Conservation (phyloP, 2,113 vertebrate species). For the Neolamprologus falcicula region DNA sequence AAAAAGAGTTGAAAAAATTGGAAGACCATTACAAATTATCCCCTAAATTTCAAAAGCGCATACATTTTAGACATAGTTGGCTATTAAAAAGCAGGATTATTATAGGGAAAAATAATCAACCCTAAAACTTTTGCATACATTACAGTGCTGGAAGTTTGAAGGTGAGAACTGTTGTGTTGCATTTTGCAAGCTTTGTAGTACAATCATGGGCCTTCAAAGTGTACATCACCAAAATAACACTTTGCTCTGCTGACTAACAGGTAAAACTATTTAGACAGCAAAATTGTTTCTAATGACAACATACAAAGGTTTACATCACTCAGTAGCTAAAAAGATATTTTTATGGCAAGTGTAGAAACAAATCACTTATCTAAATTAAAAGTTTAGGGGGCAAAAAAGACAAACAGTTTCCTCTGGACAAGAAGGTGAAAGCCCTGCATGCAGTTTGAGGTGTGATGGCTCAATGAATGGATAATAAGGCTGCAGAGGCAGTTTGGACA, state of each 20-base stretch:
- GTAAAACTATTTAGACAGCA: not conserved
- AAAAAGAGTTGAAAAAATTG: not conserved
- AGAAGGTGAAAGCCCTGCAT: not conserved
- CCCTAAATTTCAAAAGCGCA: not conserved
- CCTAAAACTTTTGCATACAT: not conserved
- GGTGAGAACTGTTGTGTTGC: not conserved
- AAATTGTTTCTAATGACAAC: not conserved
- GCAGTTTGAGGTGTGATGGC: constrained; percentile 12
- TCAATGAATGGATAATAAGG: constrained; percentile 41
- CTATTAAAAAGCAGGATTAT: not conserved
- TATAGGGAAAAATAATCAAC: not conserved
- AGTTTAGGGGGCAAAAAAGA: not conserved
- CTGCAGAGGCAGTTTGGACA: constrained; percentile 41
- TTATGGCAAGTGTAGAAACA: not conserved
- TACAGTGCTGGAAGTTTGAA: not conserved
- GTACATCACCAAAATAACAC: not conserved
- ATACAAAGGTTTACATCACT: not conserved
- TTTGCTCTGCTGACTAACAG: not conserved
- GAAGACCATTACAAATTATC: not conserved
- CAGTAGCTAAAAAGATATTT: not conserved
- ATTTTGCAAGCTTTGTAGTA: not conserved
- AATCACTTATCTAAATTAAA: not conserved
- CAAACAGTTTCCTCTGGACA: not conserved
- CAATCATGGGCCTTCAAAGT: not conserved
- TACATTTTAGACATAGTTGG: not conserved